Evolutionary conservation across 2,888 invertebrate species (phyloP).

Genomic region (Tolmerus cingulatus): DNA sequence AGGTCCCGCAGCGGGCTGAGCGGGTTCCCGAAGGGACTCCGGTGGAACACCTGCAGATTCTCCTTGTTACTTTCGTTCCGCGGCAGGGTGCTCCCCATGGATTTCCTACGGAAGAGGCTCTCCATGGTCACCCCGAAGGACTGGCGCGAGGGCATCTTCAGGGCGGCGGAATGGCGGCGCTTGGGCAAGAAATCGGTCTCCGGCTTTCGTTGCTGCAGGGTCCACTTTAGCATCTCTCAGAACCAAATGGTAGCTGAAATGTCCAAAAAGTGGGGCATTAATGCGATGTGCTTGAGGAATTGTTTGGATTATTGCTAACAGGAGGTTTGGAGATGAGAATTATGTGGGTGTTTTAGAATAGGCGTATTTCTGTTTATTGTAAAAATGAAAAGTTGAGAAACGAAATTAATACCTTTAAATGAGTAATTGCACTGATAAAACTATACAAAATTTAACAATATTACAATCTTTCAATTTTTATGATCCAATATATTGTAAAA

Average conservation of each 20-base stretch:
- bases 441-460: no score
- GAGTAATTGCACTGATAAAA: no score
- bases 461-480: no score
- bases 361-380: no score
- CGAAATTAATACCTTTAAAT: no score
- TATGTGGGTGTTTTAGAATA: background rate
- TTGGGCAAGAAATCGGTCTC: conserved; percentile 36
- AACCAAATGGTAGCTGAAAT: background rate
- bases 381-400: no score
- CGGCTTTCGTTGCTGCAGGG: conserved; percentile 19
- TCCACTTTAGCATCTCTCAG: conserved; percentile 48
- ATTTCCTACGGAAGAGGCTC: conserved; percentile 15
- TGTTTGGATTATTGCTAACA: background rate
- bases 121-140: conserved; percentile 11
- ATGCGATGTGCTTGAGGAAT: background rate
- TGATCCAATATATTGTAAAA: no score
- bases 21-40: conserved; percentile 57
- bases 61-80: conserved; percentile 57
- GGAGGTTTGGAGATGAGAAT: background rate
- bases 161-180: conserved; percentile 16
- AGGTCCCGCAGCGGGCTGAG: conserved; percentile 59
- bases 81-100: background rate
- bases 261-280: background rate
- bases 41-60: conserved; percentile 59
- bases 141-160: conserved; percentile 4